phyloP scores from a whole-genome alignment of 92 coral and sea anemone species.

The Muricea muricata region DNA sequence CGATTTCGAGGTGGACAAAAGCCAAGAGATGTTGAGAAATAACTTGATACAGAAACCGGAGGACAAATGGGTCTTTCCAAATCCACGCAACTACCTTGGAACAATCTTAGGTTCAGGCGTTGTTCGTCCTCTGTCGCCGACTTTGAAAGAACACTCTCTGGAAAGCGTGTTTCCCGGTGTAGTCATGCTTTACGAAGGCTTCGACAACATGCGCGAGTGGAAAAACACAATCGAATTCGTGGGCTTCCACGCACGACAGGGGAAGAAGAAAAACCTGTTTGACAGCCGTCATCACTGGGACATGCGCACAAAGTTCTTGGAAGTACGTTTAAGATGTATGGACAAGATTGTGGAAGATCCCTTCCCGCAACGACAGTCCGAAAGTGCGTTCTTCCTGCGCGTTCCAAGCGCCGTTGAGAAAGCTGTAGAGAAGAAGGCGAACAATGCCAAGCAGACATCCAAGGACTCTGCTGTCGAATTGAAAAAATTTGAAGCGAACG shows the following conservation, averaged over 20 bases:
- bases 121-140: neutral
- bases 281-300: conserved; percentile 27
- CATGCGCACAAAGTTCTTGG: conserved; percentile 40
- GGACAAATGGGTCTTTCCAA: neutral
- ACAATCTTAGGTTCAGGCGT: neutral
- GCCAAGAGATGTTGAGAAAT: neutral
- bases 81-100: neutral
- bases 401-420: neutral
- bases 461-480: neutral
- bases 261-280: neutral
- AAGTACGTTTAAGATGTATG: conserved; percentile 18
- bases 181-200: neutral
- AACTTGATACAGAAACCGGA: too few species aligned
- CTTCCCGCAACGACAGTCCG: neutral
- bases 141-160: neutral
- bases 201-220: conserved; percentile 3
- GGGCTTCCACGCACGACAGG: neutral
- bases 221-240: neutral
- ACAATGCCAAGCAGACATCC: neutral
- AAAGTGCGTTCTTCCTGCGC: too few species aligned
- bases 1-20: neutral
- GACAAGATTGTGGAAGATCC: conserved; percentile 42
- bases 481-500: too few species aligned
- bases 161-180: neutral
- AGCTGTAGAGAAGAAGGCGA: neutral